phyloP scores from a whole-genome alignment of 2,113 vertebrate genomes.

The Hystrix brachyura region DNA sequence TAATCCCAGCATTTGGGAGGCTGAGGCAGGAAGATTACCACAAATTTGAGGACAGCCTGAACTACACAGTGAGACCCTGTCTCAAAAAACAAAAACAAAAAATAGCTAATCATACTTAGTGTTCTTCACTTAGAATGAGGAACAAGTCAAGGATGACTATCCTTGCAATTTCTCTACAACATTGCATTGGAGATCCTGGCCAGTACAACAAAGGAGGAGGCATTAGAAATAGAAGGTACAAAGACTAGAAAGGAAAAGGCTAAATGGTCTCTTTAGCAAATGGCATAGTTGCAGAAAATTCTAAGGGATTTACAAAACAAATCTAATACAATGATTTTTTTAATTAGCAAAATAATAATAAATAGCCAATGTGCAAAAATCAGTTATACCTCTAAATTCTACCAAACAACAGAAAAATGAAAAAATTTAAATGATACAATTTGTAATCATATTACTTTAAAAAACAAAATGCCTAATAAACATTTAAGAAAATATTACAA shows the following conservation, averaged over 20 bases:
- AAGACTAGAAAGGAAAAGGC: neutral
- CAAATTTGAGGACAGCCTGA: neutral
- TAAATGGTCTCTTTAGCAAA: neutral
- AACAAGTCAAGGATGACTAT: neutral
- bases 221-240: neutral
- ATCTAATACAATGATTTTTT: neutral
- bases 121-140: neutral
- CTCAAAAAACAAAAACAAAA: neutral
- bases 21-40: neutral
- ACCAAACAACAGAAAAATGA: slow-evolving; percentile 18
- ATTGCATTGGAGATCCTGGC: neutral
- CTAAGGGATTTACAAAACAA: neutral
- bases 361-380: neutral
- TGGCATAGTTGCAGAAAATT: slow-evolving; percentile 23
- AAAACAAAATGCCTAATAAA: slow-evolving; percentile 26
- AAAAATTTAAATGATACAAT: neutral
- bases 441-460: neutral
- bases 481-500: slow-evolving; percentile 40
- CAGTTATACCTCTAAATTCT: neutral
- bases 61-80: neutral
- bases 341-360: slow-evolving; percentile 46
- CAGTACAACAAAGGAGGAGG: neutral
- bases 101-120: neutral
- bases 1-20: neutral
- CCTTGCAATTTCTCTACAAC: neutral